Base-by-base conservation (phyloP, 2,113 vertebrate genomes). In the Protomyctophum bolini region DNA sequence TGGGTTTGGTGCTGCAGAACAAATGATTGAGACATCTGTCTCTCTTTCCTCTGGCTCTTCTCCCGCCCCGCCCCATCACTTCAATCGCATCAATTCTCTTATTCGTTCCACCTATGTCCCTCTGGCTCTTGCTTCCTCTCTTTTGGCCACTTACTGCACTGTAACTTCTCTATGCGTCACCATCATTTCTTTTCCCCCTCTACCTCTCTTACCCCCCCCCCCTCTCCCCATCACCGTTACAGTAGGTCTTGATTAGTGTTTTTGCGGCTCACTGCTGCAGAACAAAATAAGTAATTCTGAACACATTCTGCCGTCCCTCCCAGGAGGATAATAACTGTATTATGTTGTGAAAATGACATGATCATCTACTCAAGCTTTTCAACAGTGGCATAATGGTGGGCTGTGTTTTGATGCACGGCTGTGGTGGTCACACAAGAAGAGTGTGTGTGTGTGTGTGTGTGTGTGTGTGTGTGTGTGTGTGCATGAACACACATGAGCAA, bases 241-340 rank as follows among this genome's bases (percentile, higher is more conserved):
- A 52, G 50, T 12, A 3, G 8, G 50, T 52, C 58, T 61, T 61
- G 33, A 61, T 61, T 61, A 61, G 29, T 41, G 6, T 61, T 29
- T 21, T 10, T 29, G 33, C 45, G 11, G 11, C 29, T 62, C 45
- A 61, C 70, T 57, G 74, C 29, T 12, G 62, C 66, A 66, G 52
- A 76, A 85, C 70, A 79, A 77, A 56, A 21, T 21, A 21, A 21
- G 21, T 21, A 21, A 21, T 21, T 41, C 33, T 41, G 33, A 41
- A 41, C 33, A 41, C 33, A 41, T 41, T 41, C 33, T 14, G 46
- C 9, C 15, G 0, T 29, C 5, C 6, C 58, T 72, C 63, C 68
- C 58, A 9, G 29, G 9, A 61, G 67, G n/a, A 78, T 76, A 63
- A 81, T 77, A 80, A 74, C 74, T 11, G 70, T 58, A 77, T 73